These are phyloP conservation scores for Mythimna ferrago DNA, from an alignment of 2,888 invertebrate species.

Conservation along the genomic window DNA sequence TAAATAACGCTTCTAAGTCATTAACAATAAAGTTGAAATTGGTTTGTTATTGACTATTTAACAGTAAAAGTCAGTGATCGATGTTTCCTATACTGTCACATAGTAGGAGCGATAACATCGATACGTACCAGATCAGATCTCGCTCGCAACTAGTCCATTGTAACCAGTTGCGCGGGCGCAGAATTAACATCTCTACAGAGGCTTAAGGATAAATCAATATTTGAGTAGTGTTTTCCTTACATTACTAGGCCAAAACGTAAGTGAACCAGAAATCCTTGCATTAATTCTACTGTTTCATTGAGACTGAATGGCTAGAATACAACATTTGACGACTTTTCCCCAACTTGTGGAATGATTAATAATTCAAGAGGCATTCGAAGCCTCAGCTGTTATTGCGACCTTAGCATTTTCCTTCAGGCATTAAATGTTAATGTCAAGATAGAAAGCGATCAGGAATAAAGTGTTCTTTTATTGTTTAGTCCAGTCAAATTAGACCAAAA, in stretches of 20 bases:
- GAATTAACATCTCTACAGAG: slow-evolving; percentile 50
- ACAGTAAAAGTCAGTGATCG: slow-evolving; percentile 66
- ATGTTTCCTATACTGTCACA: slow-evolving; percentile 67
- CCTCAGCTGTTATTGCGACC: slow-evolving; percentile 21
- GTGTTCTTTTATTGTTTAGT: neutral
- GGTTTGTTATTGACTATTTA: slow-evolving; percentile 33
- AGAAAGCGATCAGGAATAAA: slow-evolving; percentile 22
- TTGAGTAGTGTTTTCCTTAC: slow-evolving; percentile 36
- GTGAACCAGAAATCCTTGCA: slow-evolving; percentile 11
- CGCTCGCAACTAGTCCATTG: slow-evolving; percentile 62
- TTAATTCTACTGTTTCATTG: slow-evolving; percentile 11
- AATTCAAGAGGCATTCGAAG: slow-evolving; percentile 33
- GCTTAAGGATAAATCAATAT: slow-evolving; percentile 43
- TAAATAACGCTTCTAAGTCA: slow-evolving; percentile 9
- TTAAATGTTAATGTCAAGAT: slow-evolving; percentile 44
- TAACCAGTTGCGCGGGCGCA: slow-evolving; percentile 58
- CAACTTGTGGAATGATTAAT: slow-evolving; percentile 22
- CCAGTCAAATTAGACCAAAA: no score
- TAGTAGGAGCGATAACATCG: slow-evolving; percentile 61
- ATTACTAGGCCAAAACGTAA: slow-evolving; percentile 7
- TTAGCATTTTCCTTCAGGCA: slow-evolving; percentile 32
- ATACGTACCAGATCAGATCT: slow-evolving; percentile 61
- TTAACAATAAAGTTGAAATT: slow-evolving; percentile 49
- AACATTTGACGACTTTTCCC: slow-evolving; percentile 17
- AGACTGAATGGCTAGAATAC: slow-evolving; percentile 2